Evolutionary conservation across 2,888 invertebrate species (phyloP).

Genomic region (Tetragonula carbonaria): DNA sequence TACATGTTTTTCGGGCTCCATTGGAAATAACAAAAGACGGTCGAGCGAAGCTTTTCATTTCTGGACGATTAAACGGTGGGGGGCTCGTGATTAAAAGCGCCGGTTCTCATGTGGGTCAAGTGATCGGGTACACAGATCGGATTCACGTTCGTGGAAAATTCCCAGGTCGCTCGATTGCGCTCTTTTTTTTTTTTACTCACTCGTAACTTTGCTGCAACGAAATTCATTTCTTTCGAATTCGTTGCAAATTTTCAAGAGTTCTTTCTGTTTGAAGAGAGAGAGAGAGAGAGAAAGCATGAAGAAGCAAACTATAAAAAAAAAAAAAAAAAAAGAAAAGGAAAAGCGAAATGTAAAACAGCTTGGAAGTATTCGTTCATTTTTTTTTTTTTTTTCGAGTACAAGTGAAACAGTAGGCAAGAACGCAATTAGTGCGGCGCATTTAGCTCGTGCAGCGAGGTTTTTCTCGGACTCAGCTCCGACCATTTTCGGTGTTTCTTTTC

Average conservation of each 20-base stretch:
- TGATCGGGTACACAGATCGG: slow-evolving; percentile 42
- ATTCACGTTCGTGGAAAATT: slow-evolving; percentile 41
- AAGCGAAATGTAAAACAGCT: slow-evolving; percentile 1
- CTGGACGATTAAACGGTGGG: slow-evolving; percentile 25
- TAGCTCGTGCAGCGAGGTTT: not conserved
- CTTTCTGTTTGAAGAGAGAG: no score
- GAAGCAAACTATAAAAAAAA: no score
- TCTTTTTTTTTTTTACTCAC: not conserved
- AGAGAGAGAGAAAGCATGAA: no score
- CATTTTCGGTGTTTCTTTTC: slow-evolving; percentile 6
- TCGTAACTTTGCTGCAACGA: not conserved
- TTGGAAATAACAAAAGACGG: slow-evolving; percentile 11
- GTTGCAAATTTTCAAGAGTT: not conserved
- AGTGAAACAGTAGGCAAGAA: slow-evolving; percentile 8
- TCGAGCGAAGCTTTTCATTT: slow-evolving; percentile 25
- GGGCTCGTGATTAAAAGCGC: slow-evolving; percentile 39
- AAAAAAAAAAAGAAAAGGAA: no score
- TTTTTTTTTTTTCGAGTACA: not conserved
- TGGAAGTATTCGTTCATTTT: not conserved
- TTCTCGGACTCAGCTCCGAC: slow-evolving; percentile 1
- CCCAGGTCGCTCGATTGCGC: not conserved
- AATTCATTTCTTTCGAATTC: not conserved
- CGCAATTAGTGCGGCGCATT: slow-evolving; percentile 35
- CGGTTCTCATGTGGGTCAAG: slow-evolving; percentile 39
- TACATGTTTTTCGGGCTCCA: not conserved